Evolutionary conservation across 2,113 vertebrate genomes (phyloP), one percentile per base, ranked within the genome.

Genomic region (Anhinga rufa): DNA sequence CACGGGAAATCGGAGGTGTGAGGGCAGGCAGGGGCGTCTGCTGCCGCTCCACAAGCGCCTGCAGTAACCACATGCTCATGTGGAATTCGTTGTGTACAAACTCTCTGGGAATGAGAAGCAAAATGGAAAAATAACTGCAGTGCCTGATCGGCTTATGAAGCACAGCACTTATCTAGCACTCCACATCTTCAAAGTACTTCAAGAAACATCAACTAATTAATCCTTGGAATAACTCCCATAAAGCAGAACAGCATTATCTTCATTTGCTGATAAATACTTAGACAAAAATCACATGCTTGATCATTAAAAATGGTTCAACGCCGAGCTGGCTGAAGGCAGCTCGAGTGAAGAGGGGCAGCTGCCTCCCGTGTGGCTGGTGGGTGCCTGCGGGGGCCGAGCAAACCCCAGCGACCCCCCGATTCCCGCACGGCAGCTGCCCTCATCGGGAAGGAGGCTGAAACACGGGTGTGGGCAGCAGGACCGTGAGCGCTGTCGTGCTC

Each of bases 391-490:
- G 48, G 17, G 64, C 40, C 9, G 3, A 14, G 44, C 42, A 28
- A 26, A 14, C 28, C 52, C 51, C 31, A 1, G 17, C 1, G 9
- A 38, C 26, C 26, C 54, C 54, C 31, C 4, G 1, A 24, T 5
- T 7, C 65, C 42, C 3, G 7, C 74, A 21, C 14, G 5, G 55
- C 34, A 12, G 34, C 52, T 16, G 42, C 52, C 42, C 8, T 11
- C 20, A 5, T 25, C 3, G 6, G 42, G 52, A 24, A 14, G 28
- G 21, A 3, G 12, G 0, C 0, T 1, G 32, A 14, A 10, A 2
- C 48, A 4, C 2, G 2, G 3, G 16, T 3, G 10, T 1, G 7
- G 48, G 64, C 6, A 19, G 12, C 79, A 26, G 75, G 60, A 8
- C 12, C 6, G 12, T 4, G 38, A 10, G 9, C 1, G 14, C 48